Conservation (phyloP, 2,888 invertebrate genomes). For the Zaprionus lineosus region DNA sequence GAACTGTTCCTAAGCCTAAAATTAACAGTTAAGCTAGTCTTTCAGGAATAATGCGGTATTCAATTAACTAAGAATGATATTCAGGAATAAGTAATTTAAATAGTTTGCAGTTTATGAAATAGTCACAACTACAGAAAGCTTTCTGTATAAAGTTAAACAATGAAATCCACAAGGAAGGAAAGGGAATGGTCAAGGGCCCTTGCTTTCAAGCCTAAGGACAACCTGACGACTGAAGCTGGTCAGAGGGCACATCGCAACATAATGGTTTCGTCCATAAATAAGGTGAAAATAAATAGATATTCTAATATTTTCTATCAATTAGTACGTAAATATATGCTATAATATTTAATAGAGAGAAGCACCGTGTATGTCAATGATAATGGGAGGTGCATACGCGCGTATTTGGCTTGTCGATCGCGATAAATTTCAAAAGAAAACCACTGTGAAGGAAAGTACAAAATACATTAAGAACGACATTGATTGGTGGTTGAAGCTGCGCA, state of each 20-base stretch:
- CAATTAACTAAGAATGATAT: too few relatives aligned
- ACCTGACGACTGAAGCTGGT: slow-evolving; percentile 55
- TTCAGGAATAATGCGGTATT: too few relatives aligned
- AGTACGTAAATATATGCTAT: too few relatives aligned
- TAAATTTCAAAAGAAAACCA: slow-evolving; percentile 23
- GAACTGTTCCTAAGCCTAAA: too few relatives aligned
- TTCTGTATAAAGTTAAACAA: too few relatives aligned
- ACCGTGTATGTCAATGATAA: slow-evolving; percentile 53
- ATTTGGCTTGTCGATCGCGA: slow-evolving; percentile 65
- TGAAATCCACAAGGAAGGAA: background rate
- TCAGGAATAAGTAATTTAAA: too few relatives aligned
- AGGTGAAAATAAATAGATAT: too few relatives aligned
- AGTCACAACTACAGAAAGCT: too few relatives aligned
- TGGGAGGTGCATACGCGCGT: slow-evolving; percentile 65
- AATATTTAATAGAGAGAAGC: too few relatives aligned
- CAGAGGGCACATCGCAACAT: slow-evolving; percentile 26
- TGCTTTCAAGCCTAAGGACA: slow-evolving; percentile 57
- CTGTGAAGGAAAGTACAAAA: slow-evolving; percentile 36
- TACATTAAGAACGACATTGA: slow-evolving; percentile 65
- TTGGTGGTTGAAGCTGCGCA: slow-evolving; percentile 65
- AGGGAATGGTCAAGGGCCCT: slow-evolving; percentile 60
- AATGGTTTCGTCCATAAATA: slow-evolving; percentile 58
- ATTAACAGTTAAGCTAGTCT: too few relatives aligned
- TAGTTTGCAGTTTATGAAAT: too few relatives aligned
- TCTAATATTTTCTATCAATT: too few relatives aligned